phyloP scores from a whole-genome alignment of 2,113 vertebrate species.

The Sylvia atricapilla region DNA sequence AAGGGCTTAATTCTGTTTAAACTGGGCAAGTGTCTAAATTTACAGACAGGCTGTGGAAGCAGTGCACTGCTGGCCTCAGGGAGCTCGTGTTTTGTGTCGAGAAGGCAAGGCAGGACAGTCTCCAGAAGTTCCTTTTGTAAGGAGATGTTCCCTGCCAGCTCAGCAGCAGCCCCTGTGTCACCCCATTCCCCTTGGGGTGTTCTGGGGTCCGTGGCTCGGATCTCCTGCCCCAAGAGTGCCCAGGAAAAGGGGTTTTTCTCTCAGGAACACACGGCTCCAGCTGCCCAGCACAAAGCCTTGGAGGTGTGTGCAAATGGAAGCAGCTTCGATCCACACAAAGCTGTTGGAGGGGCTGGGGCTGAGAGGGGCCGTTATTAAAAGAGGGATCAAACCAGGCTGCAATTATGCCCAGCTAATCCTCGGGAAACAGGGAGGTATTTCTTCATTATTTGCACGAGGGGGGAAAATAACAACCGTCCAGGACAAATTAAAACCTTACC shows the following conservation, averaged over 20 bases:
- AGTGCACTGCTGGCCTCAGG: rapidly evolving
- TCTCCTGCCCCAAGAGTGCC: not conserved
- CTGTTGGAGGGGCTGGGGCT: conserved; percentile 31
- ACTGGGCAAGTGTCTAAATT: not conserved
- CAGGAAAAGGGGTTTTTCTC: not conserved
- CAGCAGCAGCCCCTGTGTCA: rapidly evolving
- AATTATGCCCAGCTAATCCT: conserved; percentile 77
- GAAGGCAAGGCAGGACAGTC: not conserved
- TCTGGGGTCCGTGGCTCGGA: not conserved
- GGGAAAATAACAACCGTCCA: conserved; percentile 67
- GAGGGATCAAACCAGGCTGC: conserved; percentile 71
- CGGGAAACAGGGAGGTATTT: conserved; percentile 73
- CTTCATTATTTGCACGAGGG: conserved; percentile 73
- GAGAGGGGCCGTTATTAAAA: conserved; percentile 72
- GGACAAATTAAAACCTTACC: conserved; percentile 78
- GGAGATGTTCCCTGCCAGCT: not conserved
- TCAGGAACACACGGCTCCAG: not conserved
- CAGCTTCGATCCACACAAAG: conserved; percentile 21
- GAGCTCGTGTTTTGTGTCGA: rapidly evolving
- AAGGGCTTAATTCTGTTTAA: not conserved
- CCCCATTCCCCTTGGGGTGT: rapidly evolving
- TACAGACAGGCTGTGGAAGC: rapidly evolving
- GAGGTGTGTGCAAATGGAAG: conserved; percentile 17
- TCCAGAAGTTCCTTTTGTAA: not conserved
- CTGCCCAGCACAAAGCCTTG: conserved; percentile 22